Base-by-base conservation (phyloP, 2,888 invertebrate species). In the Drosophila cracens region DNA sequence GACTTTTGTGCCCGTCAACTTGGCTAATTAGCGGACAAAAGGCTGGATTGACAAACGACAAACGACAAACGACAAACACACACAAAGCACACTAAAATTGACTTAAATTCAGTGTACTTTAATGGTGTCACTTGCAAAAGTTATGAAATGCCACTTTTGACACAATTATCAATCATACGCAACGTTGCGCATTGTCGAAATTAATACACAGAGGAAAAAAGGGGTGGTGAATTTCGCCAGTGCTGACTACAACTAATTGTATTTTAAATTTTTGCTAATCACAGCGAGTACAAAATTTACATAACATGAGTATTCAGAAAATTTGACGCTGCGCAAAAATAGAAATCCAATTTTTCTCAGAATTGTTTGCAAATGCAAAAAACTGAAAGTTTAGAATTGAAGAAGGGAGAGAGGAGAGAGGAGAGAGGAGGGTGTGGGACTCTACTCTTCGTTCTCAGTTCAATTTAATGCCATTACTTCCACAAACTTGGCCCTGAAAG, bases 141-240 rank as follows among this genome's bases (percentile, higher is more conserved):
- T 90, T 84, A 88, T 86, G 87, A 84, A 90, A 85, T 84, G 61
- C 67, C 58, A 60, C 60, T 52, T 83, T 59, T 89, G 88, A 72
- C 86, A 90, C 74, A 73, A 73, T 86, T 86, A 73, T 90, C 84
- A 86, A 84, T 84, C 89, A 84, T 86, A 80, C 90, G 89, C 84
- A 86, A 83, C 89, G 89, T 70, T 84, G 90, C 90, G 85, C 90
- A 84, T 11, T 11, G 18, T 6, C 21, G 1, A 57, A 57, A 57
- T 18, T 46, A 46, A 49, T 49, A 27, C 18, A 49, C 10, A 49
- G 0, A 27, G 11, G 8, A 34, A 27, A 29, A 13, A n/a, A 5
- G 0, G 25, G 18, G 38, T 21, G 21, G n/a, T 33, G 40, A 34
- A 25, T 70, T 43, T 56, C 25, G n/a, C n/a, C 4, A 13, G 49